These are phyloP conservation scores for Musca vetustissima DNA, from an alignment of 1,140 invertebrate genomes.

Conservation along the genomic window DNA sequence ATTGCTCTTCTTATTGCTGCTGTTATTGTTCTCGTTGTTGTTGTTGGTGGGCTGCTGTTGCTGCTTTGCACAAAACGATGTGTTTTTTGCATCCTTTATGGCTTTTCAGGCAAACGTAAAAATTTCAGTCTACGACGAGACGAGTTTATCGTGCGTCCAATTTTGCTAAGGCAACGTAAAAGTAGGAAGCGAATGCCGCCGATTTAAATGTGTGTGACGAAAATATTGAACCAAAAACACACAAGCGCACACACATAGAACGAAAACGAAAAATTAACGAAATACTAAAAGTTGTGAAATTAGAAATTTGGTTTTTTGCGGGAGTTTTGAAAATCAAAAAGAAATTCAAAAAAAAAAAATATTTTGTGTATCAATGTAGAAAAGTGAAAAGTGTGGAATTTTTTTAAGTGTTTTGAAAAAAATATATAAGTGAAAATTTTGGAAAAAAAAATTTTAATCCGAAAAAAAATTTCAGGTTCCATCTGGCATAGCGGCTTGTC, in stretches of 20 bases:
- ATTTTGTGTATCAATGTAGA: too few species aligned
- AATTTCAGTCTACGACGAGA: slow-evolving; percentile 28
- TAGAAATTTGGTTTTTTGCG: too few species aligned
- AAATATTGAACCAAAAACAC: too few species aligned
- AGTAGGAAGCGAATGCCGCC: neutral
- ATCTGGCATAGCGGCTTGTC: neutral
- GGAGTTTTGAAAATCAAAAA: too few species aligned
- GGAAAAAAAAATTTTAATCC: neutral
- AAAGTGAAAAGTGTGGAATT: neutral
- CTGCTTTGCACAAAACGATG: neutral
- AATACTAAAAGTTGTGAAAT: neutral
- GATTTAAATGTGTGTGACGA: slow-evolving; percentile 1
- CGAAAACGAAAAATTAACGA: slow-evolving; percentile 1
- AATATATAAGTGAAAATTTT: too few species aligned
- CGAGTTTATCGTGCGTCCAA: slow-evolving; percentile 26
- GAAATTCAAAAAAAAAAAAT: too few species aligned
- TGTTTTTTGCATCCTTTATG: slow-evolving; percentile 26
- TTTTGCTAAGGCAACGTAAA: slow-evolving; percentile 19
- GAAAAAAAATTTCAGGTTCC: neutral
- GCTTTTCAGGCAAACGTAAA: slow-evolving; percentile 26
- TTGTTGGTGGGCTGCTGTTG: slow-evolving; percentile 8
- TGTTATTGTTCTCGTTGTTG: slow-evolving; percentile 12
- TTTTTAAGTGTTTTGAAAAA: too few species aligned
- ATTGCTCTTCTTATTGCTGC: slow-evolving; percentile 8
- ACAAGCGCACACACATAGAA: neutral